Evolutionary conservation across 92 coral and sea anemone genomes (phyloP), one percentile per base, ranked within the genome.

Genomic region (Anthopleura xanthogrammica): DNA sequence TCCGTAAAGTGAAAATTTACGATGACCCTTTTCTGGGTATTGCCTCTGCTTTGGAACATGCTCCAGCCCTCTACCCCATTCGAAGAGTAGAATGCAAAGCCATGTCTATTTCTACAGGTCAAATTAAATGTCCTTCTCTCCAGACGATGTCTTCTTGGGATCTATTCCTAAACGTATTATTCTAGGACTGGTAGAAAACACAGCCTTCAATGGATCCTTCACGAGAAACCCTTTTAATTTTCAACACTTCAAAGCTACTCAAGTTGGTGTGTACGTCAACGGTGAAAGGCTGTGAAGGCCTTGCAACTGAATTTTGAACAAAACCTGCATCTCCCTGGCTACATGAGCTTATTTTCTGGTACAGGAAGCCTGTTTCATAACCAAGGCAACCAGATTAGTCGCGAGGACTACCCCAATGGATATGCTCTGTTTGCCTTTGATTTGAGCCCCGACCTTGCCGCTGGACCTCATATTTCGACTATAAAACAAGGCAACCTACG

Each of bases 341-440:
- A 74, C 36, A 74, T 74, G 78, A 74, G 78, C 12, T 1, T 77
- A 42, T 77, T 77, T 55, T 48, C 16, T 48, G 88, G 93, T 36
- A 87, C 83, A 12, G 82, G 86, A 62, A 90, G 52, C 24, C 84
- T 86, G 66, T 79, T 83, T 7, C 86, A 79, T 16, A 81, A 86
- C 66, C 71, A 87, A 10, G 89, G 89, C 13, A 86, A 86, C 12
- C 89, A 80, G 20, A 89, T 86, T 16, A 52, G 41, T 36, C 82
- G 92, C 24, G 60, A 81, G 9, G 90, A 87, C 23, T 87, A 87
- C 20, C 83, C 87, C 42, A 77, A 74, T 40, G 90, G 90, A 1
- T 87, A 87, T 39, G 77, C 90, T 0, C 46, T 55, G 1, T 83
- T 76, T 71, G 57, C 66, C 20, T 83, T 87, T 48, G 87, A 83